A percentile compares a stretch with the other conserved stretches of the same genome.
Conservation (phyloP, 2,888 invertebrate genomes). For the Dynastes tityus region DNA sequence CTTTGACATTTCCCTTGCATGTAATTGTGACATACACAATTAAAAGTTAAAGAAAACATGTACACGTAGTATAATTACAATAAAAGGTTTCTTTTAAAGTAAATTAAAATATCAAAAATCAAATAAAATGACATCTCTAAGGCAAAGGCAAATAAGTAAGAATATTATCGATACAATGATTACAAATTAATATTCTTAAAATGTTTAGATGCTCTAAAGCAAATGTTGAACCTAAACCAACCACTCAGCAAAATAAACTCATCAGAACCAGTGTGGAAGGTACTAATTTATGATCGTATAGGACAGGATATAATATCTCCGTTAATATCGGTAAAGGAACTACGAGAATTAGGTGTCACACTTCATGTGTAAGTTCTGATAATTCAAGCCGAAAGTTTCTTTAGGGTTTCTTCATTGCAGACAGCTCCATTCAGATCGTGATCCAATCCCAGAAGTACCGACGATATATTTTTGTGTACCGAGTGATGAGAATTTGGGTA, state of each 20-base stretch:
- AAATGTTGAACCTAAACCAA: slow-evolving; percentile 95
- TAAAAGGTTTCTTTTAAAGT: slow-evolving; percentile 31
- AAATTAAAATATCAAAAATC: slow-evolving; percentile 34
- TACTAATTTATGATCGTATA: slow-evolving; percentile 94
- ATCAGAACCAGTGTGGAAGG: slow-evolving; percentile 95
- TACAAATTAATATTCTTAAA: slow-evolving; percentile 56
- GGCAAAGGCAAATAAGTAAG: slow-evolving; percentile 83
- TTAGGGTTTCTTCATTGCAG: slow-evolving; percentile 70
- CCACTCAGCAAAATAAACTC: slow-evolving; percentile 83
- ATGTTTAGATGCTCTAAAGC: slow-evolving; percentile 87
- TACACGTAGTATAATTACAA: slow-evolving; percentile 50
- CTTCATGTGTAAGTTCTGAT: slow-evolving; percentile 89
- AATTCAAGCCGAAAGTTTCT: slow-evolving; percentile 26
- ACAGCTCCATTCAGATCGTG: slow-evolving; percentile 89
- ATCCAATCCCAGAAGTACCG: slow-evolving; percentile 98
- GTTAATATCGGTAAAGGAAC: slow-evolving; percentile 93
- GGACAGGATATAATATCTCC: slow-evolving; percentile 99
- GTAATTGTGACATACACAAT: no score
- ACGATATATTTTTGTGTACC: slow-evolving; percentile 98
- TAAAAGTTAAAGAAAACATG: slow-evolving; percentile 9
- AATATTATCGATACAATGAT: slow-evolving; percentile 49
- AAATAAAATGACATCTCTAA: slow-evolving; percentile 76
- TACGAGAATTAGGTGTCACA: slow-evolving; percentile 96
- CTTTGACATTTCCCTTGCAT: no score
- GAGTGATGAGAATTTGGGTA: slow-evolving; percentile 94